A percentile compares a stretch with the other conserved stretches of the same genome.
Conservation (phyloP, 2,888 invertebrate genomes). For the Rugalucina vietnamica region DNA sequence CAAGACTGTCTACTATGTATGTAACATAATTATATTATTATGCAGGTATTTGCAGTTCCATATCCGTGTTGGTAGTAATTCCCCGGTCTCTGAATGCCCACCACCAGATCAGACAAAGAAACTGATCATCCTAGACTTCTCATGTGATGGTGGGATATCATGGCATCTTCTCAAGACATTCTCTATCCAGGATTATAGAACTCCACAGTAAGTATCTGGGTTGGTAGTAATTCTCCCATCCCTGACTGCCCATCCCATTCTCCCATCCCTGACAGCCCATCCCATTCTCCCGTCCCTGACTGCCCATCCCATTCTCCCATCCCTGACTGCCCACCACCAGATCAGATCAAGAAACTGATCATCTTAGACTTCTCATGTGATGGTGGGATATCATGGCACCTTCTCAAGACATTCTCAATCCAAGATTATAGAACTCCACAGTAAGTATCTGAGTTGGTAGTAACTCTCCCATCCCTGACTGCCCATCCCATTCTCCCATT, state of each 20-base stretch:
- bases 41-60: conserved; percentile 82
- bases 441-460: conserved; percentile 80
- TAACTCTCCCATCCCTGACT: too few relatives aligned
- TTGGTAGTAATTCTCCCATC: conserved; percentile 80
- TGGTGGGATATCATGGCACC: conserved; percentile 83
- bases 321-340: conserved; percentile 82
- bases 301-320: conserved; percentile 77
- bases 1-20: too few relatives aligned
- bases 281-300: too few relatives aligned
- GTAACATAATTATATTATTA: too few relatives aligned
- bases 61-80: conserved; percentile 82
- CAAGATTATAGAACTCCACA: conserved; percentile 77
- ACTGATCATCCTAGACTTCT: conserved; percentile 82
- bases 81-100: conserved; percentile 81
- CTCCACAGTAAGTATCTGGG: conserved; percentile 79
- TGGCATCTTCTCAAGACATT: conserved; percentile 82
- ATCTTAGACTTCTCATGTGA: conserved; percentile 83
- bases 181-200: conserved; percentile 70
- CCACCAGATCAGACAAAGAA: conserved; percentile 80
- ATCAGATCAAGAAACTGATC: conserved; percentile 78
- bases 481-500: conserved; percentile 76
- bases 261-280: too few relatives aligned
- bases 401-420: conserved; percentile 78
- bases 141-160: conserved; percentile 83
- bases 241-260: too few relatives aligned